phyloP scores from a whole-genome alignment of 2,113 vertebrate species.

The Perca flavescens region DNA sequence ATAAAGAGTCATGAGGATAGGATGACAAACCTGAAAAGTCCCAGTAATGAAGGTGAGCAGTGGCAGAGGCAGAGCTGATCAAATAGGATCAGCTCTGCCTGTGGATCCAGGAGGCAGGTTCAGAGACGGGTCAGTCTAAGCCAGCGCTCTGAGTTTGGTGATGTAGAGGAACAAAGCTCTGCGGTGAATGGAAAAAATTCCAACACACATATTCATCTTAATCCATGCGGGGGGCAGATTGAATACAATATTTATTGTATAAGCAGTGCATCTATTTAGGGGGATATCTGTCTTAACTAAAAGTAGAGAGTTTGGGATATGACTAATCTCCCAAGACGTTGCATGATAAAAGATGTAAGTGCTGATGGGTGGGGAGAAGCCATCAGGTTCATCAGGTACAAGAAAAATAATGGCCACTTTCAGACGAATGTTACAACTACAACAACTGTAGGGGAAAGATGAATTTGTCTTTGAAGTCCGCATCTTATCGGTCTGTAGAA shows the following conservation, averaged over 20 bases:
- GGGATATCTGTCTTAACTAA: constrained; percentile 34
- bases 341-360: constrained; percentile 61
- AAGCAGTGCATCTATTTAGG: constrained; percentile 38
- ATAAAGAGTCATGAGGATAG: constrained; percentile 24
- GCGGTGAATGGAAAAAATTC: constrained; percentile 12
- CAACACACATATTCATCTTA: constrained; percentile 32
- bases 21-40: constrained; percentile 37
- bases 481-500: constrained; percentile 31
- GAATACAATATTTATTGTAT: constrained; percentile 34
- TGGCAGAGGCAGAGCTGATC: constrained; percentile 47
- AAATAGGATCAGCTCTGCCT: constrained; percentile 45
- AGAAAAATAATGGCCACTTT: constrained; percentile 61
- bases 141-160: constrained; percentile 15
- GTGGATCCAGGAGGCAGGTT: constrained; percentile 44
- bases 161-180: constrained; percentile 17
- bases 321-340: constrained; percentile 54
- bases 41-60: constrained; percentile 40
- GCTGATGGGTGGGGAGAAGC: constrained; percentile 31
- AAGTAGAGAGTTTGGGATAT: constrained; percentile 28
- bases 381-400: constrained; percentile 70
- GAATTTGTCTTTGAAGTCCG: constrained; percentile 61
- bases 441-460: constrained; percentile 39
- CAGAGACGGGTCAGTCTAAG: constrained; percentile 45
- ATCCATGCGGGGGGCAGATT: neutral
- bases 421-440: constrained; percentile 47